Evolutionary conservation across 2,113 vertebrate species (phyloP).

Genomic region (Turdus rufiventris): DNA sequence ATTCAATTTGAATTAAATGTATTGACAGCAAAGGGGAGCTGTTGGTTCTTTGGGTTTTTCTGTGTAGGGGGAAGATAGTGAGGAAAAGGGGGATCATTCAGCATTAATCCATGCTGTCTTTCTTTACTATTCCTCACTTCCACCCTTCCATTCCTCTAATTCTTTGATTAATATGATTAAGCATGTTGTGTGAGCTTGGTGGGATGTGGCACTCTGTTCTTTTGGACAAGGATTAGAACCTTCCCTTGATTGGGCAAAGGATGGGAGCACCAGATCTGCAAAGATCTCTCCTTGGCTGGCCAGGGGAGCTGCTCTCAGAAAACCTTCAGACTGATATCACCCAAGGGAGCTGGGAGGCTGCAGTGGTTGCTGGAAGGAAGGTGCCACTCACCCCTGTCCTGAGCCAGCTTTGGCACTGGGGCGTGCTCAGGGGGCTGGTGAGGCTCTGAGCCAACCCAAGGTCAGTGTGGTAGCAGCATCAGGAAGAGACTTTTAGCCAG

Average conservation of each 20-base stretch:
- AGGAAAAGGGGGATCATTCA: background rate
- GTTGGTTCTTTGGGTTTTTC: background rate
- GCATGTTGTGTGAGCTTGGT: background rate
- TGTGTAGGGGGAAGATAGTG: background rate
- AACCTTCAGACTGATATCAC: fast-evolving
- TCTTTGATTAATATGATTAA: background rate
- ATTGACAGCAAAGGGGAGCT: background rate
- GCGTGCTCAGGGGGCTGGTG: background rate
- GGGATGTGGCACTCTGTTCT: fast-evolving
- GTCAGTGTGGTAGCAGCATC: fast-evolving
- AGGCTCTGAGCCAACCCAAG: background rate
- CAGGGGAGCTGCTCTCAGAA: background rate
- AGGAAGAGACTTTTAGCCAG: background rate
- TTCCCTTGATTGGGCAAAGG: background rate
- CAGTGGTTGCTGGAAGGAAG: background rate
- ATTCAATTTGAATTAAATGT: background rate
- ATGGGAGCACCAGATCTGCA: background rate
- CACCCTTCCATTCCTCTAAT: background rate
- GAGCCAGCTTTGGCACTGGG: background rate
- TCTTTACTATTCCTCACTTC: background rate
- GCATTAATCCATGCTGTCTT: background rate
- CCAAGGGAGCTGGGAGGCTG: background rate
- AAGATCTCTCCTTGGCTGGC: background rate
- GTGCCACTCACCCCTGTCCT: background rate
- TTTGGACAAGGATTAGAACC: background rate